These are phyloP conservation scores for Globicephala melas DNA, from an alignment of 2,113 vertebrate genomes.

Conservation along the genomic window DNA sequence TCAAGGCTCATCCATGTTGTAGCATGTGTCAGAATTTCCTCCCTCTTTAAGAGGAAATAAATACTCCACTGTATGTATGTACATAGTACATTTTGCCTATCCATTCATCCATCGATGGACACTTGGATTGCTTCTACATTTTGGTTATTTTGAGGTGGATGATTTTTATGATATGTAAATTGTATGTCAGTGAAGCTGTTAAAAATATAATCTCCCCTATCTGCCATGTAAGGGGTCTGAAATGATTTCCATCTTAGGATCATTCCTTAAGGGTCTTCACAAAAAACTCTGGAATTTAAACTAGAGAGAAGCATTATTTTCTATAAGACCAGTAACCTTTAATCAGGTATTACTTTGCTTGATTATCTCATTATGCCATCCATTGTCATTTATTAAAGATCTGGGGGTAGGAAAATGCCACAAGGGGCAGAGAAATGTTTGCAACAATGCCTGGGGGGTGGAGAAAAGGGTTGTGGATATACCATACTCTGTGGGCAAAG, in stretches of 20 bases:
- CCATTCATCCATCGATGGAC: neutral
- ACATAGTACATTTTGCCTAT: neutral
- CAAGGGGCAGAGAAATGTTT: neutral
- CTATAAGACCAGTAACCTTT: neutral
- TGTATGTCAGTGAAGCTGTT: neutral
- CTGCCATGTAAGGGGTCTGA: neutral
- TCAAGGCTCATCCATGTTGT: neutral
- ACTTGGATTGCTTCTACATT: neutral
- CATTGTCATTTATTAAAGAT: neutral
- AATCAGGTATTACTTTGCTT: neutral
- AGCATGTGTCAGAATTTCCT: neutral
- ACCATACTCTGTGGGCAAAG: accelerated
- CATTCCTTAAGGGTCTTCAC: neutral
- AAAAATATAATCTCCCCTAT: neutral
- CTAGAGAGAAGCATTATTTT: neutral
- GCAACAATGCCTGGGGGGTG: neutral
- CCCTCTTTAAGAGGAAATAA: neutral
- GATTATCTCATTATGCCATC: neutral
- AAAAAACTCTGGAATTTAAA: neutral
- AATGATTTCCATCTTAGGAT: neutral
- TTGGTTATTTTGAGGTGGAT: neutral
- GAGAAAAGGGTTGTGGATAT: no score
- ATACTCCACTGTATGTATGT: neutral
- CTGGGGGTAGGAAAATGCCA: neutral
- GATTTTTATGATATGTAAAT: neutral